Percentiles rank a stretch among this genome's conserved stretches.
These are phyloP conservation scores for Meloidogyne floridensis DNA, from an alignment of 1,140 invertebrate species.

Conservation along the genomic window DNA sequence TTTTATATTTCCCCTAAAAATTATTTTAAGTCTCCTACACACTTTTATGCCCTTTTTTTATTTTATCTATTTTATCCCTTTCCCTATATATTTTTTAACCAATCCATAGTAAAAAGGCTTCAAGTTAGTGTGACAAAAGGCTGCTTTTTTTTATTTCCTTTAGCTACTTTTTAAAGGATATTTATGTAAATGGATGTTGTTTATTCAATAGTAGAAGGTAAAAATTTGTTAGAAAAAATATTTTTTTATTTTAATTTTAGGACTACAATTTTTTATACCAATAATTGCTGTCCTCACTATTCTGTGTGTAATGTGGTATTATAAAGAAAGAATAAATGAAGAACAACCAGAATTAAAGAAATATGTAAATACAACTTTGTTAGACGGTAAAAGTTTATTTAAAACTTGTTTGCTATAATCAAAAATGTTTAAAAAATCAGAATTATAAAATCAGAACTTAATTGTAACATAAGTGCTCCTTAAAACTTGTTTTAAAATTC, in stretches of 20 bases:
- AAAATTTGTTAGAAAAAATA: neutral
- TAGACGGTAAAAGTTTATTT: neutral
- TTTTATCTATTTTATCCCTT: too few species aligned
- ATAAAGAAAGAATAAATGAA: neutral
- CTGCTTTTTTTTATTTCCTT: neutral
- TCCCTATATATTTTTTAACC: too few species aligned
- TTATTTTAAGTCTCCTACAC: too few species aligned
- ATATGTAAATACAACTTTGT: neutral
- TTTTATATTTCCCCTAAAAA: too few species aligned
- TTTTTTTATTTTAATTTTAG: conserved; percentile 1
- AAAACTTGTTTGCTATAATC: too few species aligned
- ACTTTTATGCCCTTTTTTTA: too few species aligned
- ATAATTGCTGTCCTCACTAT: neutral
- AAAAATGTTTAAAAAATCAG: too few species aligned
- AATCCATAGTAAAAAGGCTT: too few species aligned
- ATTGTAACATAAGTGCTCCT: too few species aligned
- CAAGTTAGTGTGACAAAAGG: neutral
- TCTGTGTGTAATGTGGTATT: neutral
- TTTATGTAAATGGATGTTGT: neutral
- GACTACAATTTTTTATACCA: neutral
- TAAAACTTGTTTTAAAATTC: too few species aligned
- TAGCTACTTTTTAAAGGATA: neutral
- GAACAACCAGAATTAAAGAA: conserved; percentile 4
- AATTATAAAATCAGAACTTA: too few species aligned
- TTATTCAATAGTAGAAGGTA: neutral